Base-by-base conservation (phyloP, 2,113 vertebrate species). In the Theristicus caerulescens region DNA sequence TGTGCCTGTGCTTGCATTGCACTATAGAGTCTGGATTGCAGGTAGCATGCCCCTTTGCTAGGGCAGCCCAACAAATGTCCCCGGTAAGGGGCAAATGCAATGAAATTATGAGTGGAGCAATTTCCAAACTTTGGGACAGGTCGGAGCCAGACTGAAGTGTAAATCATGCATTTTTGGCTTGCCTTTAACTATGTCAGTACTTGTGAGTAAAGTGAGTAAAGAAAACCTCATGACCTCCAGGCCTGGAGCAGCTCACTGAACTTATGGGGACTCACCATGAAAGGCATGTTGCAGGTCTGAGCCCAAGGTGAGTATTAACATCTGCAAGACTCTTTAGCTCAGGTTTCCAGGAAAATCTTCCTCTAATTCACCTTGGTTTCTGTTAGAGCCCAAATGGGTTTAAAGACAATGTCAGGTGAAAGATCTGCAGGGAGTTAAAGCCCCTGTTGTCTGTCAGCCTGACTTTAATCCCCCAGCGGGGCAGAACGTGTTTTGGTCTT, bases 331-430 rank as follows among this genome's bases (percentile, higher is more conserved):
- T 42, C 81, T 58, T 83, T 7, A 80, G 55, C 61, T 86, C 47
- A 51, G 14, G 42, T 94, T 93, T 82, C 82, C 91, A 73, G 51
- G 91, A 36, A 95, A 96, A 93, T 51, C 54, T 73, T 58, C 66
- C 38, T 44, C 57, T 66, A 87, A 79, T 58, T 94, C 74, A 67
- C 47, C 73, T 80, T 51, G 6, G 2, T 81, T 88, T 85, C 82
- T 73, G 22, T 69, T 69, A 62, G 54, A 82, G 77, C 17, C 57
- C 70, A 19, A 46, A 49, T 26, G 18, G 54, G 58, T 90, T 91
- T 91, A 72, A 66, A 88, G 84, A 89, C 67, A 82, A 79, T 7
- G 52, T n/a, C 84, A 91, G 66, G 46, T 89, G 81, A 66, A 89
- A 91, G 55, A 90, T 65, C 83, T 70, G 62, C 29, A 62, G 29